Evolutionary conservation across 2,797 vertebrate species (phyloP), one percentile per base, ranked within the genome.

Genomic region (Propithecus deckenii): DNA sequence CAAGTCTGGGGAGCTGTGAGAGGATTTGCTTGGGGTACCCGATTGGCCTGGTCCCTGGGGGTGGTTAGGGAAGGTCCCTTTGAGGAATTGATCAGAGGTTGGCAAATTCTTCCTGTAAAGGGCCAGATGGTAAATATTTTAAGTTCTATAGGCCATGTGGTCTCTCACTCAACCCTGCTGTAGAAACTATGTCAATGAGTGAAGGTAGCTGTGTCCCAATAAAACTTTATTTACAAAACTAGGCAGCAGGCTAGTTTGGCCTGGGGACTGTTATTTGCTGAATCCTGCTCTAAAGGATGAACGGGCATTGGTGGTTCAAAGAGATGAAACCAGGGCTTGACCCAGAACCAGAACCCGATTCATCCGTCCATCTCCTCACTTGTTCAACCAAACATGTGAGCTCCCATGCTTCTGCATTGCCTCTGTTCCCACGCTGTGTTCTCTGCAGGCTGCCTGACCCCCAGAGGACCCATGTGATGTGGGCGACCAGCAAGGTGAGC

Each of bases 381-480:
- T 52, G 35, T 50, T 38, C 23, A 32, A 13, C 55, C 28, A 12
- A 4, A 14, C 0, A 3, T 0, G 4, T 57, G 65, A 1, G 23
- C 25, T 18, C 12, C 28, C 1, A 0, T 0, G 15, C 32, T 2
- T 80, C 59, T 28, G 30, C 11, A 22, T 38, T 28, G 6, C 63
- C 52, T 84, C 22, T 41, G 4, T 57, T 15, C 76, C 79, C 41
- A 30, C 0, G 0, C n/a, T 98, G 92, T 98, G 93, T 92, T 95
- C 94, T 97, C 97, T 97, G 86, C 99, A 99, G 99, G 98, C 98
- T 99, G 97, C 99, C 99, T 22, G 99, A 99, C 98, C 99, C 99
- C 20, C 99, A 99, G 98, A 99, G 99, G 98, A 99, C 99, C 12
- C 99, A 99, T 2, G 99, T 99, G 89, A 98, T 99, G 98, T 99